phyloP scores from a whole-genome alignment of 2,888 invertebrate species.

The Pollenia amentaria region DNA sequence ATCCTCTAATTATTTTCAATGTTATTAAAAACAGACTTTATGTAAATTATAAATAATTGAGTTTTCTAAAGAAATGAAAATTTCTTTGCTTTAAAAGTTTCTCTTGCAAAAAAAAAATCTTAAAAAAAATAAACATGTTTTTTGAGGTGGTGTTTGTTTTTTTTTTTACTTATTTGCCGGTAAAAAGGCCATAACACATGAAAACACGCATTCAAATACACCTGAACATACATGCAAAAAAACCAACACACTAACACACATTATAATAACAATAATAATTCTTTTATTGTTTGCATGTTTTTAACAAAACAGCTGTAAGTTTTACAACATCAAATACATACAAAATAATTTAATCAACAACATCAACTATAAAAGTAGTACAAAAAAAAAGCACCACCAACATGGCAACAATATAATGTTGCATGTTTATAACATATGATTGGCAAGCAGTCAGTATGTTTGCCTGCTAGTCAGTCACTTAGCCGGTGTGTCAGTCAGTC shows the following conservation, averaged over 20 bases:
- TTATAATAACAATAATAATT: conserved; percentile 44
- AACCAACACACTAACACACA: conserved; percentile 35
- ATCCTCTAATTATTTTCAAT: conserved; percentile 18
- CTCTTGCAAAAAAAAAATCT: conserved; percentile 43
- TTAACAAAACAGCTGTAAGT: conserved; percentile 65
- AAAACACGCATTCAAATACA: conserved; percentile 11
- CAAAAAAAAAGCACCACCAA: not conserved
- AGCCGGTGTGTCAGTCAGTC: conserved; percentile 17
- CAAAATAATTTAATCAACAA: conserved; percentile 40
- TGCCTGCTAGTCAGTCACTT: not conserved
- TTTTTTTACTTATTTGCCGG: conserved; percentile 20
- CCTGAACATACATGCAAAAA: not conserved
- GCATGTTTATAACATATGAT: conserved; percentile 69
- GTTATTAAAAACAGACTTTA: not conserved
- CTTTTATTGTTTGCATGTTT: conserved; percentile 62
- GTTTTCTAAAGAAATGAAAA: conserved; percentile 16
- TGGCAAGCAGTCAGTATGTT: conserved; percentile 54
- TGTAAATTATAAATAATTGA: not conserved
- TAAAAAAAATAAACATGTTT: conserved; percentile 13
- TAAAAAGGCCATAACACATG: conserved; percentile 54
- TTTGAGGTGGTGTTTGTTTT: not conserved
- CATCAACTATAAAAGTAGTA: conserved; percentile 19
- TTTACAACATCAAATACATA: conserved; percentile 53
- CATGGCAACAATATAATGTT: conserved; percentile 52
- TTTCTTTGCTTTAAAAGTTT: conserved; percentile 42